Evolutionary conservation across 2,113 vertebrate genomes (phyloP), one percentile per base, ranked within the genome.

Genomic region (Condylura cristata): DNA sequence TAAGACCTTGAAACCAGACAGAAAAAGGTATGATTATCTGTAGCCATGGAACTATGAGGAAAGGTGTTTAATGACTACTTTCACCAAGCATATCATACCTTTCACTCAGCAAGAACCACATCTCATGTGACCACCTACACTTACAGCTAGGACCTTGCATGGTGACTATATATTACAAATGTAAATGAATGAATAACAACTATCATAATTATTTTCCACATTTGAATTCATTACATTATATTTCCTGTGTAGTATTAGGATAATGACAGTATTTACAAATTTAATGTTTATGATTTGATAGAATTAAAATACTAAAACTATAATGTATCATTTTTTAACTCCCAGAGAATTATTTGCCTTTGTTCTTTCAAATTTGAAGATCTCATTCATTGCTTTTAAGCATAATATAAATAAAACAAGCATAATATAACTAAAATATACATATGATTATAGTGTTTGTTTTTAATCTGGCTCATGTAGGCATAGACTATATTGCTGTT

Each of bases 261-360:
- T 85, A 72, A 20, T 37, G 46, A 81, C 11, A 18, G 5, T 88
- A 4, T 81, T 53, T 86, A 6, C 22, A 93, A 86, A 75, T 65
- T 66, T 11, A 14, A 0, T 65, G 51, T 84, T 66, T 72, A 39
- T 80, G 11, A 80, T 34, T 79, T 72, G 13, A 60, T 34, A n/a
- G 30, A 86, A 75, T 66, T n/a, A 26, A 58, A n/a, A 1, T 82
- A 30, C 63, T 84, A 58, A 85, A 74, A 24, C 82, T 76, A 78
- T 48, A 32, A 70, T 78, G 48, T 30, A 28, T 88, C 86, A 60
- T 63, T 82, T 85, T 83, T 88, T 63, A 84, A 80, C 44, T 87
- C n/a, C 61, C 41, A 7, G 11, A 7, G 14, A 79, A n/a, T n/a
- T n/a, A n/a, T 78, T 95, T 86, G 6, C 46, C 44, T 76, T 81